Evolutionary conservation across 2,113 vertebrate species (phyloP), one percentile per base, ranked within the genome.

Genomic region (Microcebus tavaratra): DNA sequence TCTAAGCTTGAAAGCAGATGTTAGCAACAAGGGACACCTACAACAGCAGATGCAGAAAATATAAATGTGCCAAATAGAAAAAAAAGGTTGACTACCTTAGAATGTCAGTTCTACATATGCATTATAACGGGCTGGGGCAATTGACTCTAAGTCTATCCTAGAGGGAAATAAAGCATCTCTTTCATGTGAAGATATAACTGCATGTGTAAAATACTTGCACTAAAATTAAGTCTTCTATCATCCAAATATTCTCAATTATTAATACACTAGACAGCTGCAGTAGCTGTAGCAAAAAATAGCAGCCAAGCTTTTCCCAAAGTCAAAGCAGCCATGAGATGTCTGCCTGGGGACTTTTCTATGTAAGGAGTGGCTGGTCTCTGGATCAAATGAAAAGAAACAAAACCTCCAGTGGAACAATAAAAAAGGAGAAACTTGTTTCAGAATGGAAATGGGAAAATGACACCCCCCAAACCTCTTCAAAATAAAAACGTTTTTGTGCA

Each of bases 171-270:
- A 36, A 23, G 11, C 29, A 31, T 63, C 65, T 78, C 80, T 90
- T 95, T 89, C 76, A 90, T 75, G 81, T 59, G 61, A 97, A 96
- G 94, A 53, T 79, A 65, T 29, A 31, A 79, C 42, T 70, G 20
- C 42, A 73, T 76, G 36, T 63, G 50, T 86, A 94, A 90, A 78
- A 97, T 86, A 92, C 65, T 55, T 82, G 90, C 80, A 88, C 95
- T 97, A 97, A 98, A 94, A 96, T 95, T 95, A 97, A 97, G 96
- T 97, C 97, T 97, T 88, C 25, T 70, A 97, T 97, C 88, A 75
- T 96, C 97, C 97, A 97, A 87, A 95, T 98, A 95, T 97, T 97
- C 96, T 97, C 98, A 89, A 98, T 98, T 98, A 98, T 97, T 98
- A 98, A 98, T 97, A 97, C 10, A 95, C 83, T 13, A 95, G 97